Evolutionary conservation across 2,797 vertebrate species (phyloP), one percentile per base, ranked within the genome.

Genomic region (Malurus leucopterus): DNA sequence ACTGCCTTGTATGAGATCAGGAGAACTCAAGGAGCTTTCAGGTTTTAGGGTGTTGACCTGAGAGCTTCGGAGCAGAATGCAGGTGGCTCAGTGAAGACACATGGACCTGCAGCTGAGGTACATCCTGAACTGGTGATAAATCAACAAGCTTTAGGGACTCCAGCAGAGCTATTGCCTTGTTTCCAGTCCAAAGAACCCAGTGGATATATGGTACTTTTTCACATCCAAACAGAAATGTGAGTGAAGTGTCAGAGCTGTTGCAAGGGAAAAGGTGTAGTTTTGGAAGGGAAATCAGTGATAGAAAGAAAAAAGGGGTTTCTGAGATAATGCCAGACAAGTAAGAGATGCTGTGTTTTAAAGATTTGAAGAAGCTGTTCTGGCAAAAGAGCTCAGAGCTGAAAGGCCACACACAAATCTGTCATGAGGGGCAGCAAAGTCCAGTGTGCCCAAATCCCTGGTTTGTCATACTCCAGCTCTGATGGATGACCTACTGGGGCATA

Each of bases 381-480:
- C 0, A 1, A 51, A 46, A 67, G 41, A 21, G 18, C 32, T 88
- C 32, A 30, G 44, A 67, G 29, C 17, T 72, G 65, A 72, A 87
- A 63, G 7, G 17, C 46, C 34, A 34, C 34, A 19, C 6, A 11
- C 8, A 57, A 74, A 65, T 70, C 34, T 82, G 21, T 61, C 13
- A 15, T 3, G 15, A 1, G 2, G 41, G 34, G 15, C 79, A 78
- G 21, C 47, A 47, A 58, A 32, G 11, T 49, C 18, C 36, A 27
- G 13, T 27, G 58, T 23, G 10, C 36, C 24, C 40, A 38, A 22
- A 18, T n/a, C 11, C 8, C 13, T 8, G 3, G 4, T 67, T 71
- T 76, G n/a, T 32, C 4, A 0, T 36, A 8, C 26, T 27, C 27
- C 0, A 0, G 0, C 50, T 67, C 50, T 57, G n/a, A 62, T 10